These are phyloP conservation scores for Zonitis immaculata DNA, from an alignment of 2,888 invertebrate species.

Conservation along the genomic window DNA sequence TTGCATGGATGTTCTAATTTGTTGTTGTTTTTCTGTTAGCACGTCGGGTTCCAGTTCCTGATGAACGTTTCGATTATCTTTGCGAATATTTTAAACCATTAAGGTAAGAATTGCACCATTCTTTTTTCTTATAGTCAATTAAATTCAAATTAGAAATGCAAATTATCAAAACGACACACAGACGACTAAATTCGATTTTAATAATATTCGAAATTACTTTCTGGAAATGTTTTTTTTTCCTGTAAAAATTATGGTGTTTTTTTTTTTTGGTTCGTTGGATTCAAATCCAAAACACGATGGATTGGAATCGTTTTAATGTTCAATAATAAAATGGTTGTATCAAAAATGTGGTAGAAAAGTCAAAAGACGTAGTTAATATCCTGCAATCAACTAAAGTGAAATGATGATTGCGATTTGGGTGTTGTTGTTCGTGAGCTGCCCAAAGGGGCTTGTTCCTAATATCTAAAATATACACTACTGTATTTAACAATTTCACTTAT, in stretches of 20 bases:
- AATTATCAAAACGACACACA: not conserved
- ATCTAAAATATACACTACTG: not conserved
- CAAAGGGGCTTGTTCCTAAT: not conserved
- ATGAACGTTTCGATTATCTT: slow-evolving; percentile 87
- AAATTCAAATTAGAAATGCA: not conserved
- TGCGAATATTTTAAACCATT: slow-evolving; percentile 91
- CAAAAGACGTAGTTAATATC: slow-evolving; percentile 10
- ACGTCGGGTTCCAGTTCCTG: slow-evolving; percentile 98
- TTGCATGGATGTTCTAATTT: slow-evolving; percentile 1
- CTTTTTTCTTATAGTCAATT: not conserved
- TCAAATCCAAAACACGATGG: too few relatives aligned
- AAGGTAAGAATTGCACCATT: slow-evolving; percentile 66
- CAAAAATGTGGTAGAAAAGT: slow-evolving; percentile 5
- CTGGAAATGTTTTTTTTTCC: not conserved
- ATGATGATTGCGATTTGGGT: slow-evolving; percentile 2
- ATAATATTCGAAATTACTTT: not conserved
- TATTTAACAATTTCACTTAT: not conserved
- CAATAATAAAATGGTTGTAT: too few relatives aligned
- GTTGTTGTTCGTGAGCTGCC: slow-evolving; percentile 1
- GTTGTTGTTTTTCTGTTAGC: slow-evolving; percentile 42
- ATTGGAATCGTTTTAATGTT: too few relatives aligned
- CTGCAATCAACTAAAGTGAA: slow-evolving; percentile 11
- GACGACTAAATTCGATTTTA: not conserved
- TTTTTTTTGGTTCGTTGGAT: not conserved
- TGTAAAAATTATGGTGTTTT: not conserved